Evolutionary conservation across 37 sponge, comb jelly and placozoan species (phyloP), one percentile per base, ranked within the genome.

Genomic region (Diacarnus erythraeanus): DNA sequence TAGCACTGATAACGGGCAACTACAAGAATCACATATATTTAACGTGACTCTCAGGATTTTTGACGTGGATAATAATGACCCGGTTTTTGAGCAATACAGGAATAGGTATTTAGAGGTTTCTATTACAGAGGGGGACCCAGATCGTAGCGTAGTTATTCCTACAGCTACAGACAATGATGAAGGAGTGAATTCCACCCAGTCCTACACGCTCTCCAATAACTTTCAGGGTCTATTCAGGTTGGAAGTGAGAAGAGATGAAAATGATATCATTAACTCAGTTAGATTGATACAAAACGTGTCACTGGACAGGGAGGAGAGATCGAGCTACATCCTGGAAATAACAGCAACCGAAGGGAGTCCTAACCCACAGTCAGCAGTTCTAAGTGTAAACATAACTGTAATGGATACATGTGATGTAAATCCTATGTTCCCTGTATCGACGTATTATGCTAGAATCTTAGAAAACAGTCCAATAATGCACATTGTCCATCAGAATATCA

Each of bases 41-140:
- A n/a, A 6, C 8, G 9, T 79, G 38, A 64, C 51, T 3, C 39
- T 90, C 6, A 60, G 70, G 42, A 54, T 90, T 43, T 57, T 70
- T 0, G 90, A 94, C 43, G 0, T 84, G 18, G 84, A 89, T 72
- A 90, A 95, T 58, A 88, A 87, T 61, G 60, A 63, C 2, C 95
- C 95, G 1, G 67, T 25, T 4, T 84, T 92, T 6, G 41, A 41
- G 42, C 6, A 15, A 35, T 67, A 67, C 35, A 38, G 35, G 35
- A 40, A 40, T 71, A 17, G 15, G 3, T 22, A 22, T 25, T 71
- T 23, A 29, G 35, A 18, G 1, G 51, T 74, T 31, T 25, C 42
- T 23, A 2, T 41, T 9, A 29, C 42, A 34, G 61, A 59, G 6
- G 77, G 42, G 3, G 77, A 5, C 2, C 17, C 40, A 5, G 41